A percentile compares a stretch with the other conserved stretches of the same genome.
These are phyloP conservation scores for Subanguina moxae DNA, from an alignment of 1,140 invertebrate species.

Conservation along the genomic window DNA sequence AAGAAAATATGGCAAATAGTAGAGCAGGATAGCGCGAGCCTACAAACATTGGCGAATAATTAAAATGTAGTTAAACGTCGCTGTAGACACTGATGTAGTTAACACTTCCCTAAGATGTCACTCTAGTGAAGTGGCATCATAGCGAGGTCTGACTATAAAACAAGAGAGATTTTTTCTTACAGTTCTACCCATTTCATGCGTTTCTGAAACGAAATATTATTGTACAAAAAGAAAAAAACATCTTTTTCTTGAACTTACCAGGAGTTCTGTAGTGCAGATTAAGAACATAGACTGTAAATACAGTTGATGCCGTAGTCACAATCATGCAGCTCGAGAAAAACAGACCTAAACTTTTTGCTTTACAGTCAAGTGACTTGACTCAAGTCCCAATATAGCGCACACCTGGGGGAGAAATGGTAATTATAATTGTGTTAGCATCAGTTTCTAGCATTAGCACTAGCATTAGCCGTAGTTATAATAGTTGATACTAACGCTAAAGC, in stretches of 20 bases:
- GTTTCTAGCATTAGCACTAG: no score
- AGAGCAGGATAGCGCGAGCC: constrained; percentile 55
- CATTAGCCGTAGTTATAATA: no score
- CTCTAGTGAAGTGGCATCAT: constrained; percentile 10
- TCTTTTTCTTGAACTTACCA: not conserved
- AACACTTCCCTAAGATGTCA: no score
- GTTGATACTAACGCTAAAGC: no score
- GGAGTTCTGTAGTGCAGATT: constrained; percentile 72
- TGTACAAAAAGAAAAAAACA: constrained; percentile 63
- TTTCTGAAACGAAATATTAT: constrained; percentile 81
- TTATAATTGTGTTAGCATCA: no score
- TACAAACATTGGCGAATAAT: constrained; percentile 8
- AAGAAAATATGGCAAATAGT: constrained; percentile 55
- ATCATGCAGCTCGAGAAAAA: constrained; percentile 99
- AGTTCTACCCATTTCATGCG: constrained; percentile 88
- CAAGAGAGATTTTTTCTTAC: no score
- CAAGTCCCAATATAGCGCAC: no score
- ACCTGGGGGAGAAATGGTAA: no score
- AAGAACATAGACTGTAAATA: constrained; percentile 95
- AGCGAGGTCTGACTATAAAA: constrained; percentile 14
- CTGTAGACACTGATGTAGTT: no score
- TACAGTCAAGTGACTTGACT: no score
- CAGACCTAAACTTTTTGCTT: constrained; percentile 71
- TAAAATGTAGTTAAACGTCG: no score
- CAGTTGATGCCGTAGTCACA: constrained; percentile 97